These are phyloP conservation scores for Limnephilus auricula DNA, from an alignment of 2,888 invertebrate genomes.

Conservation along the genomic window DNA sequence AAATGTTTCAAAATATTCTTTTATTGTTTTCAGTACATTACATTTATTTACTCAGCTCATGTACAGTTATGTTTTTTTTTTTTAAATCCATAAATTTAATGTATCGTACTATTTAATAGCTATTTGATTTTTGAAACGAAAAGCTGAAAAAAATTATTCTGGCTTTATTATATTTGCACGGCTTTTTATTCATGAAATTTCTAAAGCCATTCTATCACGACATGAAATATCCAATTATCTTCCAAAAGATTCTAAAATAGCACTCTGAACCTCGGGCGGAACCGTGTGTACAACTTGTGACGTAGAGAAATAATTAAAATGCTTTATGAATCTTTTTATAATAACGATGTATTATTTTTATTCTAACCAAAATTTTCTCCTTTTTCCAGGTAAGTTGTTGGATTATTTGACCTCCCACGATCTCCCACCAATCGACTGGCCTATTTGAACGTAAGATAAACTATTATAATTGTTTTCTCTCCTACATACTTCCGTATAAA, in stretches of 20 bases:
- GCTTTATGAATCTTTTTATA: not conserved
- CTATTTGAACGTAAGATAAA: not conserved
- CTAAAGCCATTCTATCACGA: too few species aligned
- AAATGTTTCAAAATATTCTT: not conserved
- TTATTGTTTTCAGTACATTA: too few species aligned
- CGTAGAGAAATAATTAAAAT: not conserved
- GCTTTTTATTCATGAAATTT: too few species aligned
- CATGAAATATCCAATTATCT: too few species aligned
- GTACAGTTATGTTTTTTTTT: too few species aligned
- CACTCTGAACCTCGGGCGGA: not conserved
- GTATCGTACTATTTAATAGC: too few species aligned
- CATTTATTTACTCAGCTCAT: too few species aligned
- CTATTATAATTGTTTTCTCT: not conserved
- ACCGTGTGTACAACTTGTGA: not conserved
- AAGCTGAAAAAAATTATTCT: too few species aligned
- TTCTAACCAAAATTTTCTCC: not conserved
- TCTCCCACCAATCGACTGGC: not conserved
- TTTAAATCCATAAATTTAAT: too few species aligned
- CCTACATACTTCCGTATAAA: not conserved
- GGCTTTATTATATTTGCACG: too few species aligned
- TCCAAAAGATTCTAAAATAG: too few species aligned
- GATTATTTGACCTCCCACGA: not conserved
- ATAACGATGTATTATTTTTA: not conserved
- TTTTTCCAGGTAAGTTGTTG: slow-evolving; percentile 15
- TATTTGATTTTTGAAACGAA: too few species aligned